These are phyloP conservation scores for Macaca fascicularis DNA, from an alignment of 2,113 vertebrate species.

Conservation along the genomic window T2T-MFA8v1.1 NC_088389.1:109859501-109860000, in stretches of 20 bases:
- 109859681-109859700: not conserved
- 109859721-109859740: not conserved
- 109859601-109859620: too few relatives aligned
- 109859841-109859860: not conserved
- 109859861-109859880: not conserved
- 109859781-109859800: not conserved
- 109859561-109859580: not conserved
- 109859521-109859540: not conserved
- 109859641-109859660: not conserved
- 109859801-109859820: not conserved
- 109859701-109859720: not conserved
- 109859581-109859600: not conserved
- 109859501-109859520: not conserved
- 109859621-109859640: not conserved
- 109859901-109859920: not conserved
- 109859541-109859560: not conserved
- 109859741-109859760: not conserved
- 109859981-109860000: not conserved
- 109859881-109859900: not conserved
- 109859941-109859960: not conserved
- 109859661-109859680: accelerated
- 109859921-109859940: not conserved
- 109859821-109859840: not conserved
- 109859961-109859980: not conserved
- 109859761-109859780: not conserved